These are phyloP conservation scores for Lycopodina hypogea DNA, from an alignment of 37 sponge, comb jelly and placozoan genomes.

Conservation along the genomic window DNA sequence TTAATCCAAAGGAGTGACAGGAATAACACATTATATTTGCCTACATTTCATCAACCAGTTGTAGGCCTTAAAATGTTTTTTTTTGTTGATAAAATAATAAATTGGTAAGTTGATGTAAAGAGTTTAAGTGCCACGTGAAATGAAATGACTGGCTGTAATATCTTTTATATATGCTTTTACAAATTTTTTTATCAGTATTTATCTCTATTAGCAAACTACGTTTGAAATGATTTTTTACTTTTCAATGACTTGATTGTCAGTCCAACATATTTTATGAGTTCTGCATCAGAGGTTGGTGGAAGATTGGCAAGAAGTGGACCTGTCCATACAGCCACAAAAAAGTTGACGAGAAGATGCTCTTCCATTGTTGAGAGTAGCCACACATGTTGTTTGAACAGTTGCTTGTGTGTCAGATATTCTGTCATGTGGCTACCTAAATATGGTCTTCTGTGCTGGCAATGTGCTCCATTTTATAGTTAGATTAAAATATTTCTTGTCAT, in stretches of 20 bases:
- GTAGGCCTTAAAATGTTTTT: too few relatives aligned
- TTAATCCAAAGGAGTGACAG: too few relatives aligned
- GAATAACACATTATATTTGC: too few relatives aligned
- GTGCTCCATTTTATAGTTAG: conserved; percentile 74
- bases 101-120: too few relatives aligned
- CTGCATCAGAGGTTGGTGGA: conserved; percentile 99
- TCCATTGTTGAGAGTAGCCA: conserved; percentile 96
- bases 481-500: too few relatives aligned
- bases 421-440: conserved; percentile 96
- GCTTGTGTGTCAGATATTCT: conserved; percentile 87
- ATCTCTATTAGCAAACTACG: not conserved
- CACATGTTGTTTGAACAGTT: conserved; percentile 95
- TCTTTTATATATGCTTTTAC: not conserved
- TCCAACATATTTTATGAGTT: conserved; percentile 91
- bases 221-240: not conserved
- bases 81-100: too few relatives aligned
- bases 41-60: too few relatives aligned
- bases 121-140: too few relatives aligned
- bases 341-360: conserved; percentile 90
- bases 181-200: not conserved
- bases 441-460: conserved; percentile 64
- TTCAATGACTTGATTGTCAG: not conserved
- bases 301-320: conserved; percentile 97
- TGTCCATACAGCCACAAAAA: conserved; percentile 98
- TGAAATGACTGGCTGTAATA: too few relatives aligned